These are phyloP conservation scores for Noctua fimbriata DNA, from an alignment of 2,888 invertebrate species.

Conservation along the genomic window DNA sequence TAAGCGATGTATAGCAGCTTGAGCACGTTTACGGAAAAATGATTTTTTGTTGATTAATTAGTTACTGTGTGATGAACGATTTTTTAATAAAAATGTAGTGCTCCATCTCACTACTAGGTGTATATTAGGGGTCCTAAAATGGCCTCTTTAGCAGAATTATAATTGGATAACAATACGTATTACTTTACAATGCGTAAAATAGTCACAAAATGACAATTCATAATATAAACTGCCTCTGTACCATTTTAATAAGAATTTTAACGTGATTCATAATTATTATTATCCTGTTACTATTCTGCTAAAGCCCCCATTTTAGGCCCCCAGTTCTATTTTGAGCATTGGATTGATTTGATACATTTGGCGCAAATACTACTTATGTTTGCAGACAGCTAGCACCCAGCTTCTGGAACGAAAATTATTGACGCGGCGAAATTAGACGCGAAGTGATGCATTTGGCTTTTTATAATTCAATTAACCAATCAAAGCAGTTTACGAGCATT, in stretches of 20 bases:
- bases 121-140: background rate
- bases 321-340: background rate
- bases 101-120: conserved; percentile 17
- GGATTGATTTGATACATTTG: background rate
- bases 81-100: conserved; percentile 4
- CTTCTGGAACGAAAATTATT: background rate
- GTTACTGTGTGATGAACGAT: conserved; percentile 11
- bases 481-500: background rate
- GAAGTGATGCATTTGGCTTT: background rate
- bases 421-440: background rate
- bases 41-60: background rate
- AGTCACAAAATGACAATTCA: no score
- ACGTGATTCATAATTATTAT: no score
- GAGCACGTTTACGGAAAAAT: conserved; percentile 8
- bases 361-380: background rate
- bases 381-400: background rate
- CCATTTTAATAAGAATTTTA: no score
- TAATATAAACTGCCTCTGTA: no score
- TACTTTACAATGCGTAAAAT: no score
- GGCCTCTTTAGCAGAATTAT: no score
- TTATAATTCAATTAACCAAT: background rate
- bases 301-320: no score
- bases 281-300: no score
- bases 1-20: conserved; percentile 33
- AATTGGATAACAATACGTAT: no score